These are phyloP conservation scores for Parauchenoglanis ngamensis DNA, from an alignment of 2,797 vertebrate genomes.

Conservation along the genomic window DNA sequence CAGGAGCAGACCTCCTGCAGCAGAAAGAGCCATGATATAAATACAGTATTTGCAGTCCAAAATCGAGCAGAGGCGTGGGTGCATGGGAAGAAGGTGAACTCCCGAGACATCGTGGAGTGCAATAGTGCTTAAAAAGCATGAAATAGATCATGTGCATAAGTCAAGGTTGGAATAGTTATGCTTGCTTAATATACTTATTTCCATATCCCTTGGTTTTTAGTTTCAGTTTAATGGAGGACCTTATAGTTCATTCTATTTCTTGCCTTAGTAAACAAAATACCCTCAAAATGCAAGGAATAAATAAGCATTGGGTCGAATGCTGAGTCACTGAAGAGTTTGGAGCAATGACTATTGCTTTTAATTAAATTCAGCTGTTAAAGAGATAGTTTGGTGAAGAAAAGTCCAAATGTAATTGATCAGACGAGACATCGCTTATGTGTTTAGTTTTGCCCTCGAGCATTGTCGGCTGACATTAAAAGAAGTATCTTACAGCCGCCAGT, in stretches of 20 bases:
- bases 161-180: neutral
- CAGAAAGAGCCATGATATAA: slow-evolving; percentile 31
- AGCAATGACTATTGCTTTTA: neutral
- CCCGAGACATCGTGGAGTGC: neutral
- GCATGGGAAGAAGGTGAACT: neutral
- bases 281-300: neutral
- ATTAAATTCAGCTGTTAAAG: slow-evolving; percentile 6
- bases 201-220: neutral
- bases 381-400: neutral
- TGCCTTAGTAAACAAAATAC: neutral
- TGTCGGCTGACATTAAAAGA: neutral
- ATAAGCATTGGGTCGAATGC: neutral
- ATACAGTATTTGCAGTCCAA: slow-evolving; percentile 9
- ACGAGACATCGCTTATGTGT: neutral
- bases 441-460: neutral
- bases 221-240: neutral
- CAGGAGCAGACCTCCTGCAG: slow-evolving; percentile 13
- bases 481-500: neutral
- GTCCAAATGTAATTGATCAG: neutral
- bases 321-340: slow-evolving; percentile 14
- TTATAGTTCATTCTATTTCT: neutral
- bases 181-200: neutral
- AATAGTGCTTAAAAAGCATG: slow-evolving; percentile 4
- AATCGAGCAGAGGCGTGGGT: slow-evolving; percentile 7
- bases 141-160: slow-evolving; percentile 4